A percentile compares a stretch with the other conserved stretches of the same genome.
phyloP scores from a whole-genome alignment of 2,797 vertebrate genomes.

The Morus bassanus region DNA sequence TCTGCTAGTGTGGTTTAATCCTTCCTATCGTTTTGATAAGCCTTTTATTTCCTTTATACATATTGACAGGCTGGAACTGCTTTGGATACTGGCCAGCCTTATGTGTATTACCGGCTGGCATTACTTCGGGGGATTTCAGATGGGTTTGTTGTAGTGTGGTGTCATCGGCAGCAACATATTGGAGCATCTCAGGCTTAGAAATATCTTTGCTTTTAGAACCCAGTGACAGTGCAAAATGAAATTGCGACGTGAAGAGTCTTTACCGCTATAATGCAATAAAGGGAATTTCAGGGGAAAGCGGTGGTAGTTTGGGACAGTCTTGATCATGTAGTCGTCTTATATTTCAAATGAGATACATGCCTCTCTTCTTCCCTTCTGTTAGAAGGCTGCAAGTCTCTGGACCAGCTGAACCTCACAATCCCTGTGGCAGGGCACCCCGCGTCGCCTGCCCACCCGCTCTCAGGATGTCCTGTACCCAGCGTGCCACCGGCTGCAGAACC shows the following conservation, averaged over 20 bases:
- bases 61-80: not conserved
- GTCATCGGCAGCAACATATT: not conserved
- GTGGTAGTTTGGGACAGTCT: not conserved
- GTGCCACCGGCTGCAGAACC: slow-evolving; percentile 93
- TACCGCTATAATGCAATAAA: not conserved
- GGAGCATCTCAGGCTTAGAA: not conserved
- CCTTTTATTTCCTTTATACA: not conserved
- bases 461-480: slow-evolving; percentile 92
- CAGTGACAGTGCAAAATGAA: not conserved
- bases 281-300: not conserved
- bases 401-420: slow-evolving; percentile 89
- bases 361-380: not conserved
- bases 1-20: not conserved
- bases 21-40: not conserved
- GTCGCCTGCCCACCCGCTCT: slow-evolving; percentile 87
- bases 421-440: slow-evolving; percentile 83
- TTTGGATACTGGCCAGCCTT: not conserved
- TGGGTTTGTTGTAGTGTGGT: not conserved
- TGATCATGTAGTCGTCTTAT: rapidly evolving
- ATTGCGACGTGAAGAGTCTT: not conserved
- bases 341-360: not conserved
- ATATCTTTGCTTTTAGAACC: not conserved
- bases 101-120: not conserved
- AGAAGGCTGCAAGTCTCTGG: slow-evolving; percentile 85
- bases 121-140: not conserved